Base-by-base conservation (phyloP, 1,140 invertebrate genomes). In the Drosophila tani region DNA sequence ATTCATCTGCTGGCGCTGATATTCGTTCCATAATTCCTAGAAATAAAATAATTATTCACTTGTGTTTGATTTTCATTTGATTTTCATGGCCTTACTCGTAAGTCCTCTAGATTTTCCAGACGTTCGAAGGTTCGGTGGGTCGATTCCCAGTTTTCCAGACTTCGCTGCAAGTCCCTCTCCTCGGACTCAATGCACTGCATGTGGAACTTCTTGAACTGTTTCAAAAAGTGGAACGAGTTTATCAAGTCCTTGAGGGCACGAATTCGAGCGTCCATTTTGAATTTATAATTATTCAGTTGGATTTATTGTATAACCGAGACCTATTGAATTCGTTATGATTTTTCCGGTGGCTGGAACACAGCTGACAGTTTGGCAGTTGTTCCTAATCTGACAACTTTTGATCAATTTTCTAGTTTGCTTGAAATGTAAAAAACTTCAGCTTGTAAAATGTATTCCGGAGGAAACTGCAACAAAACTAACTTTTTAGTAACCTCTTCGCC, bases 401-500 rank as follows among this genome's bases (percentile, higher is more conserved):
- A 35, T 64, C 46, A 53, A 59, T 49, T 66, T 66, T 75, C 55
- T 46, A 59, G 51, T 51, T 58, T 56, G 14, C 59, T 43, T 15
- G 19, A 63, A 50, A 47, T 49, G 55, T 66, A 59, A 70, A 67
- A 59, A 79, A 55, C 65, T 68, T 75, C 51, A 32, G 21, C 40
- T 19, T 29, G 43, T n/a, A n/a, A 35, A 35, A 11, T 35, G 32
- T 35, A 11, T 35, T 35, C 32, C 2, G 32, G 11, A 35, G 32
- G 32, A 35, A 69, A 70, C 41, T 63, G 21, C 41, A 70, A 27
- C 9, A 15, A 68, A 53, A 63, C 29, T 35, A 75, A 78, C 51
- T 78, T 75, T 56, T 60, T 21, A 46, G 24, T 45, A 68, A 68
- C 21, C 47, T 24, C 24, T n/a, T 12, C 11, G 7, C 15, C 19